Evolutionary conservation across 2,113 vertebrate genomes (phyloP).

Genomic region (Tringa solitaria): DNA sequence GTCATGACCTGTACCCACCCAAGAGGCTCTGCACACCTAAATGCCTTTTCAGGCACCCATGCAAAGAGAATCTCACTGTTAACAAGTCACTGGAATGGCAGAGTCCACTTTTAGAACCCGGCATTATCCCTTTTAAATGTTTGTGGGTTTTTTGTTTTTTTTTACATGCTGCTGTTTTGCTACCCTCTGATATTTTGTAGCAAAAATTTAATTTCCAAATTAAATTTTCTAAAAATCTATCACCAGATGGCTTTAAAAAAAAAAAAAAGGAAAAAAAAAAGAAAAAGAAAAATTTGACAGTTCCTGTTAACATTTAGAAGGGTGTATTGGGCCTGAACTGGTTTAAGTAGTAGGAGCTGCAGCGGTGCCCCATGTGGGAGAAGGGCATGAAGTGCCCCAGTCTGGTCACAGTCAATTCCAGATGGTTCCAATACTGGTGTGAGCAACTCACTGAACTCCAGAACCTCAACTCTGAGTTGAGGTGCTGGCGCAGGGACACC

Average conservation of each 20-base stretch:
- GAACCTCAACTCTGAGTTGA: no score
- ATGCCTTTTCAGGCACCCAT: neutral
- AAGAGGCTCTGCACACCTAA: neutral
- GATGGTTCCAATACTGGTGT: neutral
- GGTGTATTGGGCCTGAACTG: rapidly evolving
- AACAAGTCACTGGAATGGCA: neutral
- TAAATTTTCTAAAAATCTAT: neutral
- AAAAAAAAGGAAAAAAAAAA: neutral
- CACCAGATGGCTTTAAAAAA: neutral
- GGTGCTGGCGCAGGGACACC: neutral
- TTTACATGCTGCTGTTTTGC: neutral
- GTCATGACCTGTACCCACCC: neutral
- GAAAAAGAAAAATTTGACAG: neutral
- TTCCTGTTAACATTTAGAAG: neutral
- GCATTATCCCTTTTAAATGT: neutral
- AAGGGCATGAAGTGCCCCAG: neutral
- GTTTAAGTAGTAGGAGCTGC: neutral
- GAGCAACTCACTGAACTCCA: neutral
- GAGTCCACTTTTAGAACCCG: neutral
- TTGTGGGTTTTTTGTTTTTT: no score
- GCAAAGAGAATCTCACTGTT: neutral
- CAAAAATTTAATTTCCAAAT: neutral
- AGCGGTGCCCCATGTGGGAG: neutral
- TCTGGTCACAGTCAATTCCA: neutral
- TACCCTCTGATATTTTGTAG: neutral